phyloP scores from a whole-genome alignment of 2,888 invertebrate species.

The Brassicogethes aeneus region DNA sequence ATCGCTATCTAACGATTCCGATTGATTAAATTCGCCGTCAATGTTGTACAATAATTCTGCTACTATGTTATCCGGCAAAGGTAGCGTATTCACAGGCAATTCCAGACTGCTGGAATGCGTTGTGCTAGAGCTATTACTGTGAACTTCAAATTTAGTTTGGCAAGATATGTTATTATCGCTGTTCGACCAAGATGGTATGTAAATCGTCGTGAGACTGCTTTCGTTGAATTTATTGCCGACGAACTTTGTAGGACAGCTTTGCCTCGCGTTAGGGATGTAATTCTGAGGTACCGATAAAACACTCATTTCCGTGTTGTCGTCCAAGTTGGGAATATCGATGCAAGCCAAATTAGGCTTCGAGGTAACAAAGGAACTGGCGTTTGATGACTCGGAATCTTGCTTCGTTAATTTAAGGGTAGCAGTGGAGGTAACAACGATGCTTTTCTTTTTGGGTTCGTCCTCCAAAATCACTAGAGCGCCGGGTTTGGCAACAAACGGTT shows the following conservation, averaged over 20 bases:
- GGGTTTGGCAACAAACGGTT: constrained; percentile 2
- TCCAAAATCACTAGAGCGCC: not conserved
- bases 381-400: constrained; percentile 47
- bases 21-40: constrained; percentile 27
- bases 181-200: constrained; percentile 45
- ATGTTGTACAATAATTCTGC: constrained; percentile 48
- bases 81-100: constrained; percentile 42
- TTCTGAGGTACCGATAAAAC: constrained; percentile 27
- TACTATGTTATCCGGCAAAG: constrained; percentile 46
- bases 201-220: constrained; percentile 46
- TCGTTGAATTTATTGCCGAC: constrained; percentile 51
- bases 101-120: constrained; percentile 51
- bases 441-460: constrained; percentile 25
- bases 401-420: constrained; percentile 32
- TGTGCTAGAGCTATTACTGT: constrained; percentile 29
- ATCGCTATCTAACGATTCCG: constrained; percentile 30
- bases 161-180: constrained; percentile 35
- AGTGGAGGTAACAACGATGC: constrained; percentile 42
- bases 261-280: constrained; percentile 42
- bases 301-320: constrained; percentile 49
- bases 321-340: constrained; percentile 58
- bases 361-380: constrained; percentile 51
- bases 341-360: constrained; percentile 51
- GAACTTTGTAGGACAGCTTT: constrained; percentile 59
- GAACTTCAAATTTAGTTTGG: constrained; percentile 26